Evolutionary conservation across 1,140 invertebrate genomes (phyloP).

Genomic region (Diorhabda sublineata): DNA sequence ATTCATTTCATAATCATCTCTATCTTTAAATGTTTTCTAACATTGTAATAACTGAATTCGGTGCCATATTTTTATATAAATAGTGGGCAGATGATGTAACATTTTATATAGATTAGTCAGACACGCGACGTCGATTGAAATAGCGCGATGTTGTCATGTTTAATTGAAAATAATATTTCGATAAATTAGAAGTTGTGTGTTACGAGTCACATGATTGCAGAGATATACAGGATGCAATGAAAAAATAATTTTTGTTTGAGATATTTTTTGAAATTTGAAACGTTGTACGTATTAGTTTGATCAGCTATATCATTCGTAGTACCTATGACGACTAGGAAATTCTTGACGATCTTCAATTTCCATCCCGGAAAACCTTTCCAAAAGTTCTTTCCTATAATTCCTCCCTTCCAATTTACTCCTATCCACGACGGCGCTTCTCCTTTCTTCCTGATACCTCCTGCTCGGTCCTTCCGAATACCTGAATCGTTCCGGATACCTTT

Average conservation of each 20-base stretch:
- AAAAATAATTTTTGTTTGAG: constrained; percentile 11
- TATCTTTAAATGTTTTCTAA: too few relatives aligned
- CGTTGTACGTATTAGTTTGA: not conserved
- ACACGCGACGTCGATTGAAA: too few relatives aligned
- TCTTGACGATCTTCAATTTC: constrained; percentile 45
- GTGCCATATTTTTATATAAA: too few relatives aligned
- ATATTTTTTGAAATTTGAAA: constrained; percentile 1
- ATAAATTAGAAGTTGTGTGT: too few relatives aligned
- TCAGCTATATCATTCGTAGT: constrained; percentile 39
- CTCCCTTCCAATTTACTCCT: constrained; percentile 40
- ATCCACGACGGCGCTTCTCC: constrained; percentile 21
- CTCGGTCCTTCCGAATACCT: constrained; percentile 26
- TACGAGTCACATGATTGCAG: too few relatives aligned
- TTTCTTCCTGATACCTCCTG: constrained; percentile 28
- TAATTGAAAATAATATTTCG: too few relatives aligned
- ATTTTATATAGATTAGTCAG: too few relatives aligned
- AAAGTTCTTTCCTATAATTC: constrained; percentile 44
- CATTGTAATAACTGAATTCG: too few relatives aligned
- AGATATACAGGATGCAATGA: not conserved
- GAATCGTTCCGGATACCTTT: constrained; percentile 26
- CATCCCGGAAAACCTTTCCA: constrained; percentile 46
- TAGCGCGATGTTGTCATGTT: too few relatives aligned
- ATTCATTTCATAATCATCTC: too few relatives aligned
- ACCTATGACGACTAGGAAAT: constrained; percentile 39
- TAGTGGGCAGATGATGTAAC: too few relatives aligned